Percentiles rank a stretch among this genome's conserved stretches.
phyloP scores from a whole-genome alignment of 2,113 vertebrate species.

The Grammomys dolichurus region DNA sequence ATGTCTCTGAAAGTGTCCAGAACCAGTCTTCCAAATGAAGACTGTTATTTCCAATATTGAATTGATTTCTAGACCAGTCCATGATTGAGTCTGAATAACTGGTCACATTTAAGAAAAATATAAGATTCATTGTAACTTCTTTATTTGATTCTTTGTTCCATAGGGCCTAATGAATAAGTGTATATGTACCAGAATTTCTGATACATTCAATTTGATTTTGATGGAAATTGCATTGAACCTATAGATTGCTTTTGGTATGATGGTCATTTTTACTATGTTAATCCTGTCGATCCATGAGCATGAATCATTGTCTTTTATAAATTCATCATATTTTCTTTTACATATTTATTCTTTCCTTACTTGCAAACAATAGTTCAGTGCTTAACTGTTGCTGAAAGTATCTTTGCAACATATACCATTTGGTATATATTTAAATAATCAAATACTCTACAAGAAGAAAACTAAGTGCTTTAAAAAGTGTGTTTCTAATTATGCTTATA shows the following conservation, averaged over 20 bases:
- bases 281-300: too few species aligned
- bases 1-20: too few species aligned
- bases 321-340: background rate
- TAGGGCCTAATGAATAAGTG: background rate
- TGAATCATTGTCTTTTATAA: background rate
- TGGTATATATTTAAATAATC: background rate
- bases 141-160: too few species aligned
- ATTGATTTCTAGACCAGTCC: too few species aligned
- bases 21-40: too few species aligned
- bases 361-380: background rate
- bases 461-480: slow-evolving; percentile 47
- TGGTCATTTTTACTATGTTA: too few species aligned
- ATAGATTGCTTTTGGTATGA: too few species aligned
- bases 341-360: background rate
- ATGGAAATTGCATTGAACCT: too few species aligned
- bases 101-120: too few species aligned
- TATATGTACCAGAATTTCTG: background rate
- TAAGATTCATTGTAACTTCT: too few species aligned
- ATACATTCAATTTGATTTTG: background rate
- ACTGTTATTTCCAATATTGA: too few species aligned
- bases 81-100: too few species aligned
- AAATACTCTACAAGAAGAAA: slow-evolving; percentile 61
- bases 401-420: background rate
- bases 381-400: background rate
- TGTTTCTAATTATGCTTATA: slow-evolving; percentile 45